Evolutionary conservation across 1,140 invertebrate species (phyloP).

Genomic region (Drosophila watanabei): DNA sequence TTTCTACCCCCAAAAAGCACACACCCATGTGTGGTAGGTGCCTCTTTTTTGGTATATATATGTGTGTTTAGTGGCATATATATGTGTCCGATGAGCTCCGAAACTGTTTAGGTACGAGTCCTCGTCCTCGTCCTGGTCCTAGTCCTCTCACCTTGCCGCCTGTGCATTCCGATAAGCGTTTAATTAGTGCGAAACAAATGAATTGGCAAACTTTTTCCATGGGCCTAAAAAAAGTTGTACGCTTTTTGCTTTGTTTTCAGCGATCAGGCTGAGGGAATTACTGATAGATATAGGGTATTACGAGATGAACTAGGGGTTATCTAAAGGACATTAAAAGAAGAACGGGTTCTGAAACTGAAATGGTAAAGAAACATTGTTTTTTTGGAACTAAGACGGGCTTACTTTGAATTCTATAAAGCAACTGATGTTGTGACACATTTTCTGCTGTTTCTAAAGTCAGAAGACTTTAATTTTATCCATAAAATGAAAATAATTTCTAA

Average conservation of each 20-base stretch:
- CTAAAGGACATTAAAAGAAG: constrained; percentile 3
- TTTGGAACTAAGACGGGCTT: not conserved
- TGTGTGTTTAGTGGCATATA: not conserved
- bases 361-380: not conserved
- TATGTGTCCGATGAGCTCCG: too few species aligned
- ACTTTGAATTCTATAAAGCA: not conserved
- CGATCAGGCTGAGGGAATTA: constrained; percentile 14
- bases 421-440: too few species aligned
- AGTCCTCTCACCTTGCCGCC: too few species aligned
- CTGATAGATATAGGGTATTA: constrained; percentile 26
- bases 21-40: constrained; percentile 21
- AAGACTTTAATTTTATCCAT: too few species aligned
- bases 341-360: not conserved
- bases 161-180: constrained; percentile 50
- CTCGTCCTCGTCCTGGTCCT: too few species aligned
- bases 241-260: constrained; percentile 12
- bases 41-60: not conserved
- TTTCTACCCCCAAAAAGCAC: constrained; percentile 65
- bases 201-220: constrained; percentile 45
- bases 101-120: not conserved
- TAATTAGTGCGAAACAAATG: constrained; percentile 58
- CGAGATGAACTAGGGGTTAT: not conserved
- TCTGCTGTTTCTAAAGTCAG: too few species aligned
- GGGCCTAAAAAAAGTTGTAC: constrained; percentile 14
- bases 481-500: too few species aligned